phyloP scores from a whole-genome alignment of 1,140 invertebrate species.

The Carposina sasakii region DNA sequence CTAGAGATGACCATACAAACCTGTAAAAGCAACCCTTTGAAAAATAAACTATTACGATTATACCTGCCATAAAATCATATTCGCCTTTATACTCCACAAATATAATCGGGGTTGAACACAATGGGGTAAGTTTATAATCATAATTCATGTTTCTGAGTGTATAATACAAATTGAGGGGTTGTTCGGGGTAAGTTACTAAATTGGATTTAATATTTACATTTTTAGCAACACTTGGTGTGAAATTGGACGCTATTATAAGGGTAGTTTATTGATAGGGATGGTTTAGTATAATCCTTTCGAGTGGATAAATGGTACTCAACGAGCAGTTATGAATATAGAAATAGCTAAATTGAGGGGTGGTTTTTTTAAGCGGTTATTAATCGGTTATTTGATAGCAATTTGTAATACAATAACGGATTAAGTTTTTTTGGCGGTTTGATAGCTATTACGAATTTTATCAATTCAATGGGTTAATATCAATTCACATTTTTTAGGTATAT shows the following conservation, averaged over 20 bases:
- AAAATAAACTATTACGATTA: conserved; percentile 68
- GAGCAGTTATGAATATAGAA: too few species aligned
- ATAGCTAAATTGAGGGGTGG: too few species aligned
- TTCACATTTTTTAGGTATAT: too few species aligned
- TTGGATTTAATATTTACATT: conserved; percentile 71
- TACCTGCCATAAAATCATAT: conserved; percentile 70
- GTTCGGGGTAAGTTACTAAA: conserved; percentile 58
- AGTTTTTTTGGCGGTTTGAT: too few species aligned
- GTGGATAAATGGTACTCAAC: too few species aligned
- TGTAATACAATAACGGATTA: too few species aligned
- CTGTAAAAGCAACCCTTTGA: conserved; percentile 56
- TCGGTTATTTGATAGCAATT: too few species aligned
- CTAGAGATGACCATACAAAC: too few species aligned
- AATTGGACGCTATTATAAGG: conserved; percentile 63
- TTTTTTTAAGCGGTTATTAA: too few species aligned
- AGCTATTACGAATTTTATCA: too few species aligned
- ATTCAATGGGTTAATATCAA: too few species aligned
- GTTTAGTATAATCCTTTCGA: conserved; percentile 51
- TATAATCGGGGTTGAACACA: conserved; percentile 41
- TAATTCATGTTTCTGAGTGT: conserved; percentile 70
- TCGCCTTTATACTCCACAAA: conserved; percentile 53
- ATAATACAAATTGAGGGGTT: conserved; percentile 51
- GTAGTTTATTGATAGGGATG: conserved; percentile 52
- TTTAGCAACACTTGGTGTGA: conserved; percentile 64
- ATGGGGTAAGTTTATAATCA: conserved; percentile 47